A percentile compares a stretch with the other conserved stretches of the same genome.
These are phyloP conservation scores for Rhinogobius similis DNA, from an alignment of 2,113 vertebrate species.

Conservation along the genomic window DNA sequence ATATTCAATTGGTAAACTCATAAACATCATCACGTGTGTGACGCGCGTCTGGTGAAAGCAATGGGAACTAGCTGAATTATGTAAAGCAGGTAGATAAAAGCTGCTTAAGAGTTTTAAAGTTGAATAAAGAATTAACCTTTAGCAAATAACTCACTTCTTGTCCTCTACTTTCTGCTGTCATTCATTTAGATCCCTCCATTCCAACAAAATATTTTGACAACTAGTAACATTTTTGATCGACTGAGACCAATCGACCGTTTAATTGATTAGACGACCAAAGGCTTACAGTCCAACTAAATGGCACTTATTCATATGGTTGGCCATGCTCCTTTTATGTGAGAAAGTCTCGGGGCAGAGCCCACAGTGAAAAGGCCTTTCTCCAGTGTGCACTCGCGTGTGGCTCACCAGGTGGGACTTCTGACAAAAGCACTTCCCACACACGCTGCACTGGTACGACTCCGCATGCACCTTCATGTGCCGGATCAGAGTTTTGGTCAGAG, in stretches of 20 bases:
- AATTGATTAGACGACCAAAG: background rate
- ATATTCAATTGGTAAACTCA: too few species aligned
- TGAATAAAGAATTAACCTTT: background rate
- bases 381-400: constrained; percentile 38
- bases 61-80: too few species aligned
- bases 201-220: too few species aligned
- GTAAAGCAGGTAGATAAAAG: too few species aligned
- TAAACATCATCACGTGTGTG: too few species aligned
- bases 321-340: constrained; percentile 39
- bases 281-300: background rate
- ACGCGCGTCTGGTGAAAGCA: too few species aligned
- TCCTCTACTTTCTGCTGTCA: background rate
- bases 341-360: constrained; percentile 30
- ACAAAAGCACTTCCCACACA: constrained; percentile 39
- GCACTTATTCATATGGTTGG: constrained; percentile 38
- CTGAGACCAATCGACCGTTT: background rate
- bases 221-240: background rate
- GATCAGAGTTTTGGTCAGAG: constrained; percentile 37
- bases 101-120: too few species aligned
- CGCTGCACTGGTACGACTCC: constrained; percentile 33
- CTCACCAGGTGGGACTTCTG: constrained; percentile 47
- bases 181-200: too few species aligned
- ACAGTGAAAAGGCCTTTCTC: constrained; percentile 34
- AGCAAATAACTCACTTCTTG: too few species aligned
- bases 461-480: constrained; percentile 39